Conservation (phyloP, 2,797 vertebrate species). For the Chlorospingus semifuscus region DNA sequence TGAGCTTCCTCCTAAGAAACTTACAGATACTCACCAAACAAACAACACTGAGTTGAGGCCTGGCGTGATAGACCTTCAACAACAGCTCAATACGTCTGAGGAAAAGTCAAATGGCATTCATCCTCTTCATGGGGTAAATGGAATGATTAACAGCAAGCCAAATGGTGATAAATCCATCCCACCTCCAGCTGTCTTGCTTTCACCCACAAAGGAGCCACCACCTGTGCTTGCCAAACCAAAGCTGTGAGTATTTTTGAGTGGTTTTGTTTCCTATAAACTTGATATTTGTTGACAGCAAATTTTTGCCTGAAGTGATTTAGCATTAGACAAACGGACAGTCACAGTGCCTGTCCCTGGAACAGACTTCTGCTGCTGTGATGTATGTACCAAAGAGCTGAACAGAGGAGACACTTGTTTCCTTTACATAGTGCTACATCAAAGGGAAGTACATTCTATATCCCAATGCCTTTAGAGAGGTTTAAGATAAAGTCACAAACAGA, state of each 20-base stretch:
- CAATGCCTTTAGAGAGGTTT: background rate
- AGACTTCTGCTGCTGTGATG: background rate
- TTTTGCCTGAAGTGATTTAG: background rate
- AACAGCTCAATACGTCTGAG: constrained; percentile 66
- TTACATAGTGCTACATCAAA: background rate
- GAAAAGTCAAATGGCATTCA: constrained; percentile 72
- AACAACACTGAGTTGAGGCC: constrained; percentile 82
- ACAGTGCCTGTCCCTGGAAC: background rate
- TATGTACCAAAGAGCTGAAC: background rate
- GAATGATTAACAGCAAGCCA: constrained; percentile 68
- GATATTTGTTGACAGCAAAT: background rate
- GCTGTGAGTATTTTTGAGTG: constrained; percentile 85
- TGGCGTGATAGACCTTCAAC: constrained; percentile 71
- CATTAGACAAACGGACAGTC: background rate
- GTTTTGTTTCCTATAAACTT: background rate
- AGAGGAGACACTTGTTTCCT: background rate
- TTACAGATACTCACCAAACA: constrained; percentile 75
- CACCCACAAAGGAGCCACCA: constrained; percentile 83
- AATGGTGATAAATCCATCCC: constrained; percentile 37
- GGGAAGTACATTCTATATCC: background rate
- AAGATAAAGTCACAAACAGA: background rate
- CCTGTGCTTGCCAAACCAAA: constrained; percentile 93
- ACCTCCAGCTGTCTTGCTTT: constrained; percentile 65
- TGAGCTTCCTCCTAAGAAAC: constrained; percentile 83
- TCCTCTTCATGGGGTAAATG: constrained; percentile 72